These are phyloP conservation scores for Adineta ricciae DNA, from an alignment of 2,888 invertebrate genomes.

Conservation along the genomic window DNA sequence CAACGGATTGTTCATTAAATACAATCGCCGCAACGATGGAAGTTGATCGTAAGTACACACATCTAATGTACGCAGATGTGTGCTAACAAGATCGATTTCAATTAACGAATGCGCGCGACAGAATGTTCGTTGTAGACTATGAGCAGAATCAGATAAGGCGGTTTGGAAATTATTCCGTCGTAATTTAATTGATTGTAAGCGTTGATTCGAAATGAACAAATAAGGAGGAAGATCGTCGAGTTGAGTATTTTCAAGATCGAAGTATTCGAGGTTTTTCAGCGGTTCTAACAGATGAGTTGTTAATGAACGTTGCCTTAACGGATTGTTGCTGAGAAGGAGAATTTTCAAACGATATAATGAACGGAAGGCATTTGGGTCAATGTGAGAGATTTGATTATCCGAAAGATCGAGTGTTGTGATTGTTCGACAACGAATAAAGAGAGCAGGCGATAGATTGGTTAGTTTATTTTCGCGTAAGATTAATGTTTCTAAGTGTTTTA, in stretches of 20 bases:
- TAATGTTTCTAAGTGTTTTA: background rate
- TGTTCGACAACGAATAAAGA: background rate
- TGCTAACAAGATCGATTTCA: conserved; percentile 16
- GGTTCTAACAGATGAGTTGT: background rate
- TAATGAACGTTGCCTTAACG: background rate
- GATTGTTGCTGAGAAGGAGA: background rate
- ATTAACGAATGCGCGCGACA: background rate
- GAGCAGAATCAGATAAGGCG: background rate
- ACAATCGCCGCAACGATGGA: background rate
- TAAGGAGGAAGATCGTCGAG: background rate
- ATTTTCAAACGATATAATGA: background rate
- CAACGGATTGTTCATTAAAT: conserved; percentile 15
- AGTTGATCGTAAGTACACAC: conserved; percentile 13
- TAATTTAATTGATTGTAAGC: background rate
- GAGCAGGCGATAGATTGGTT: background rate
- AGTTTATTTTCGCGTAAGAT: background rate
- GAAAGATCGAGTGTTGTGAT: background rate
- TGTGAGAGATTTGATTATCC: background rate
- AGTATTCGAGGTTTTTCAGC: background rate
- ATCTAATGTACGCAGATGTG: background rate
- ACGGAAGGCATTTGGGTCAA: background rate
- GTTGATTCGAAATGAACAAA: background rate
- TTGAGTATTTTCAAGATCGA: background rate
- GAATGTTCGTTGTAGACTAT: background rate
- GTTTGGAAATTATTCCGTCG: background rate